Percentiles rank a stretch among this genome's conserved stretches.
Evolutionary conservation across 2,888 invertebrate species (phyloP).

Genomic region (Leucophenga montana): DNA sequence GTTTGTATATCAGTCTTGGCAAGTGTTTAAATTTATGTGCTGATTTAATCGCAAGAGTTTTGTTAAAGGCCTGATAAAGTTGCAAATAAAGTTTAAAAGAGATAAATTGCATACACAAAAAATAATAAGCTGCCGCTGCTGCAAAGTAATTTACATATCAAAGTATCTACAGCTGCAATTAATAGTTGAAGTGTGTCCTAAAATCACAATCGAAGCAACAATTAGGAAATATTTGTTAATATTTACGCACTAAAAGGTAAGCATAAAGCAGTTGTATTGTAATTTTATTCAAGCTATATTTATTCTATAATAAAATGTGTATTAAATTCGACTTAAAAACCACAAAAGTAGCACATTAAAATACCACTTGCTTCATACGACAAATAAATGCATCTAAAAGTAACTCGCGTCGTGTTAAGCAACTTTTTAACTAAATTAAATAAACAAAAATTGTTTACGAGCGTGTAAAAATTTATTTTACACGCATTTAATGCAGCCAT

Average conservation of each 20-base stretch:
- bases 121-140: too few relatives aligned
- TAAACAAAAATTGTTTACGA: slow-evolving; percentile 12
- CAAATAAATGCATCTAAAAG: too few relatives aligned
- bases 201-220: not conserved
- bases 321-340: too few relatives aligned
- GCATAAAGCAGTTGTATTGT: too few relatives aligned
- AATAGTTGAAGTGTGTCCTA: too few relatives aligned
- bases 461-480: slow-evolving; percentile 14
- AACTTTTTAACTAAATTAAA: too few relatives aligned
- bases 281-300: too few relatives aligned
- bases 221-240: too few relatives aligned
- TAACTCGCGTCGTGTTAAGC: not conserved
- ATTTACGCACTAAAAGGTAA: too few relatives aligned
- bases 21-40: slow-evolving; percentile 26
- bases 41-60: slow-evolving; percentile 22
- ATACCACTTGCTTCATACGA: too few relatives aligned
- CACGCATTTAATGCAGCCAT: slow-evolving; percentile 7
- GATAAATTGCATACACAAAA: slow-evolving; percentile 11
- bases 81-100: slow-evolving; percentile 16
- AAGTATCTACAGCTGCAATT: not conserved
- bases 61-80: slow-evolving; percentile 8
- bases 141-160: slow-evolving; percentile 2
- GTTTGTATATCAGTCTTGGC: not conserved
- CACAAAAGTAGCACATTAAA: not conserved
- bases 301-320: too few relatives aligned